phyloP scores from a whole-genome alignment of 2,797 vertebrate genomes.

The Vultur gryphus region DNA sequence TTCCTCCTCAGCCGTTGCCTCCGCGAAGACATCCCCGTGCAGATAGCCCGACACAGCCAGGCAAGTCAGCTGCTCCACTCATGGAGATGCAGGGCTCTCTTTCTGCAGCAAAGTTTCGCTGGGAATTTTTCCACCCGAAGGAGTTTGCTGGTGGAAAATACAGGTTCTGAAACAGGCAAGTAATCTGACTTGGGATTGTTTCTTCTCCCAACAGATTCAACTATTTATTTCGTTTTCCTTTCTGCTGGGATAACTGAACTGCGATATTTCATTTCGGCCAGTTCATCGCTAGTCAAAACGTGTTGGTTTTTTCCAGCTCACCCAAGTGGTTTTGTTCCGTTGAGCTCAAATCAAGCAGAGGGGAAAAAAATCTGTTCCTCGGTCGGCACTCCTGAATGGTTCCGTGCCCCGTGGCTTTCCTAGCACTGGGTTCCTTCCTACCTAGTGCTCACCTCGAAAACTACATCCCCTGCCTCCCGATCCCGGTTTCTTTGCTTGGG shows the following conservation, averaged over 20 bases:
- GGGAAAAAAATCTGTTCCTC: accelerated
- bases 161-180: background rate
- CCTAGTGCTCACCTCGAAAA: background rate
- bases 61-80: background rate
- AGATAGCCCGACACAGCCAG: background rate
- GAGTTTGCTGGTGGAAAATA: background rate
- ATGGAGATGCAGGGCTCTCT: background rate
- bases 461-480: background rate
- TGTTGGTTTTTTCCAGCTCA: accelerated
- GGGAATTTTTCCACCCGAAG: background rate
- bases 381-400: accelerated
- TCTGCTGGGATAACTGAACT: background rate
- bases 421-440: background rate
- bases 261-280: background rate
- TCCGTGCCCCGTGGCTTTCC: background rate
- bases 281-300: background rate
- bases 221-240: background rate
- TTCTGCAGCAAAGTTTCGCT: background rate
- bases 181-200: background rate
- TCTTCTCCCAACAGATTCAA: background rate
- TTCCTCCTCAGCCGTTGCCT: background rate
- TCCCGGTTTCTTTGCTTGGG: accelerated
- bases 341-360: background rate
- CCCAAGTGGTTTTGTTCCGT: background rate
- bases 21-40: too few relatives aligned